Evolutionary conservation across 2,113 vertebrate genomes (phyloP).

Genomic region (Dipodomys stephensi): DNA sequence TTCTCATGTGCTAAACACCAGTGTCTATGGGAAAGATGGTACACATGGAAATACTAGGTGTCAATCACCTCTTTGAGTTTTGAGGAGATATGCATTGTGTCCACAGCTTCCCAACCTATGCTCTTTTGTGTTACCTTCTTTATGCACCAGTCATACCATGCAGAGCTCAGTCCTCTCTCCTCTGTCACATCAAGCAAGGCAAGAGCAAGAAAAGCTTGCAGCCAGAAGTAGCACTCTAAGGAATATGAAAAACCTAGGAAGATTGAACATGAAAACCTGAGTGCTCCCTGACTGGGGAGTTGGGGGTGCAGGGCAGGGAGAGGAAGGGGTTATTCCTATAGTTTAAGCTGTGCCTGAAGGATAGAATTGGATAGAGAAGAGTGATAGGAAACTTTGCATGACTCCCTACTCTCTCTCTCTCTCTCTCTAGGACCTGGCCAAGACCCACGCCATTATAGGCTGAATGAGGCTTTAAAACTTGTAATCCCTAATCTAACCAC

Average conservation of each 20-base stretch:
- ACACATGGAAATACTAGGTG: not conserved
- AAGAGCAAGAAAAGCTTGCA: not conserved
- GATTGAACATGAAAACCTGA: not conserved
- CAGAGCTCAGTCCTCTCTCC: not conserved
- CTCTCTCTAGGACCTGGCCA: not conserved
- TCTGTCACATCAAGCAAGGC: not conserved
- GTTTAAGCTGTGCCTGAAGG: not conserved
- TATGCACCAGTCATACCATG: not conserved
- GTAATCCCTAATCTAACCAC: not conserved
- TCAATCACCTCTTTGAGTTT: not conserved
- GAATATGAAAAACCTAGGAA: not conserved
- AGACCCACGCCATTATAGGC: not conserved
- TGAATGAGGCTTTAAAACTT: slow-evolving; percentile 13
- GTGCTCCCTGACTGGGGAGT: not conserved
- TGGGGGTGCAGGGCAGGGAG: not conserved
- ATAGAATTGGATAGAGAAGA: not conserved
- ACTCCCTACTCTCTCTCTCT: not conserved
- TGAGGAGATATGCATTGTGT: not conserved
- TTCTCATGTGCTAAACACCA: not conserved
- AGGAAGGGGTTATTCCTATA: not conserved
- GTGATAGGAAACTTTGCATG: not conserved
- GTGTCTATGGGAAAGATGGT: not conserved
- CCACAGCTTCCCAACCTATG: not conserved
- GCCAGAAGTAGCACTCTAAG: not conserved
- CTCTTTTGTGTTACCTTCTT: not conserved